A percentile compares a stretch with the other conserved stretches of the same genome.
Conservation (phyloP, 2,797 vertebrate species). For the Acrossocheilus fasciatus region DNA sequence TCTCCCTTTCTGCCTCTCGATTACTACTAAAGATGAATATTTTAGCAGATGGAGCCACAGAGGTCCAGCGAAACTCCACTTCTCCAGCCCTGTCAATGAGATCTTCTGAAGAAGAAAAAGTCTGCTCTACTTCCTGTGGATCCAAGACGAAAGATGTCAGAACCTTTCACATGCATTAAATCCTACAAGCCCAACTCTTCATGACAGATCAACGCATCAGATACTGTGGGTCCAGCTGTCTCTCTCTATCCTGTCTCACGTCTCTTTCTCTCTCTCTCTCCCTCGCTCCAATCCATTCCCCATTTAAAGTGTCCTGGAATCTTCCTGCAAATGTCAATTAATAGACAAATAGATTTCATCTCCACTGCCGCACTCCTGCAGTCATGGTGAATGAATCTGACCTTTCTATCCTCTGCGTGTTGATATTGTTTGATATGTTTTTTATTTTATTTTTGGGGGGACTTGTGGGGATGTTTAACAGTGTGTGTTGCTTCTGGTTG, state of each 20-base stretch:
- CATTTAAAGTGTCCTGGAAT: slow-evolving; percentile 34
- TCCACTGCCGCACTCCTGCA: background rate
- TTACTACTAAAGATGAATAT: slow-evolving; percentile 30
- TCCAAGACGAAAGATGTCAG: slow-evolving; percentile 25
- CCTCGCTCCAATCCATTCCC: background rate
- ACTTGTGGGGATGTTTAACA: slow-evolving; percentile 10
- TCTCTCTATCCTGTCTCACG: background rate
- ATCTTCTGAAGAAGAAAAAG: slow-evolving; percentile 21
- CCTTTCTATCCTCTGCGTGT: slow-evolving; percentile 14
- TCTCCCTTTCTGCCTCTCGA: background rate
- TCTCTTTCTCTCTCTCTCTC: background rate
- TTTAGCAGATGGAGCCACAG: slow-evolving; percentile 1
- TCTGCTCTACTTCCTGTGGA: slow-evolving; percentile 9
- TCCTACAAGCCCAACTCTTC: background rate
- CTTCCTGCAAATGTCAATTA: slow-evolving; percentile 46
- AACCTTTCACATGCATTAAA: slow-evolving; percentile 31
- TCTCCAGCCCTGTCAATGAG: slow-evolving; percentile 12
- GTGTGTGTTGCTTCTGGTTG: slow-evolving; percentile 3
- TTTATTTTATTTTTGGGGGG: background rate
- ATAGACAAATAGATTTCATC: slow-evolving; percentile 32
- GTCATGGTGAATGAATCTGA: slow-evolving; percentile 23
- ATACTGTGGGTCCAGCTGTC: background rate
- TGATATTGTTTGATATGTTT: slow-evolving; percentile 24
- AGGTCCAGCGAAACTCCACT: slow-evolving; percentile 8
- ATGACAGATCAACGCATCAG: slow-evolving; percentile 33